Base-by-base conservation (phyloP, 2,113 vertebrate species). In the Sphaerodactylus townsendi region DNA sequence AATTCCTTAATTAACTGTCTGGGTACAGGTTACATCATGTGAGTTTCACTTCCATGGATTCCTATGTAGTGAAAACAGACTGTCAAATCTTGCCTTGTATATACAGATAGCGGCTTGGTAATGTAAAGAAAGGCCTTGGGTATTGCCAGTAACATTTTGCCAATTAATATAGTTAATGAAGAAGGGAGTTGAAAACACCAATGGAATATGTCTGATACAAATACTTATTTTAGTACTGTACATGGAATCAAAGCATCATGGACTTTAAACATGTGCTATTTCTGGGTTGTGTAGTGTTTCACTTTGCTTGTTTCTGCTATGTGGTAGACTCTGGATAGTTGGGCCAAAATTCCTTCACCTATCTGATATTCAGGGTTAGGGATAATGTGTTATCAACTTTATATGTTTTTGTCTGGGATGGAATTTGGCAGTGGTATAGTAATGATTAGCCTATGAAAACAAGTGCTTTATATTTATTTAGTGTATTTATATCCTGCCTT, bases 1-100 rank as follows among this genome's bases (percentile, higher is more conserved):
- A 86, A 83, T 90, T 90, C 83, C 90, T 91, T 84, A 53, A 79
- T 94, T 94, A 92, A 89, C 87, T 86, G 79, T 89, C 88, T 78
- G 82, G 48, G 19, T 10, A n/a, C 0, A 68, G 84, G 64, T 86
- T 72, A 23, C 9, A 7, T 28, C 84, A 81, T 82, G 82, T 90
- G 78, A 65, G 35, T 25, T 78, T 68, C 28, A 13, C 17, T 59
- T 5, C 19, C 46, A 25, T 70, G 19, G 50, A 83, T 68, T 41
- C 56, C 14, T 78, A 7, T 46, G 21, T 10, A 71, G 59, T 77
- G 65, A 44, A 84, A 84, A 56, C 53, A 71, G 30, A 30, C 13
- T 62, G 33, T 23, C 1, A 13, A 2, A 30, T 33, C n/a, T 64
- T 10, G 41, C 50, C 33, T 28, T 2, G 19, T 72, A 64, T 46